Conservation (phyloP, 2,797 vertebrate species). For the Chelon auratus region DNA sequence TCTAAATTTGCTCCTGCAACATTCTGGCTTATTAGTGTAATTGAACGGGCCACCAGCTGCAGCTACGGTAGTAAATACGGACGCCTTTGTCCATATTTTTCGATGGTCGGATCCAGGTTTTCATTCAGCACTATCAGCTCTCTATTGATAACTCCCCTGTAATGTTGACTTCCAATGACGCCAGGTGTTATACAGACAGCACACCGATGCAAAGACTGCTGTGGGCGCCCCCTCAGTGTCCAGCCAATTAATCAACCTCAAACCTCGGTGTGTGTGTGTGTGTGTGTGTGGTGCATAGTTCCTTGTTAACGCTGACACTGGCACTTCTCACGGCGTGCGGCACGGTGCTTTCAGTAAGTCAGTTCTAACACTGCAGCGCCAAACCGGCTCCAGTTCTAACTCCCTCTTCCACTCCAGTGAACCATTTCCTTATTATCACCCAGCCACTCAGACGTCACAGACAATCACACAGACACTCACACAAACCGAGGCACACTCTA, state of each 20-base stretch:
- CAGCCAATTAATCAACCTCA: conserved; percentile 50
- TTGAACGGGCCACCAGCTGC: background rate
- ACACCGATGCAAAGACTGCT: conserved; percentile 30
- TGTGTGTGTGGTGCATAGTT: background rate
- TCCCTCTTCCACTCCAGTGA: conserved; percentile 56
- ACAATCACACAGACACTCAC: conserved; percentile 30
- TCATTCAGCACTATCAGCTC: conserved; percentile 32
- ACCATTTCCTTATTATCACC: conserved; percentile 62
- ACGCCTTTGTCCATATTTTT: conserved; percentile 15
- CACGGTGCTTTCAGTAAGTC: conserved; percentile 47
- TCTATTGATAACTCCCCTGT: conserved; percentile 40
- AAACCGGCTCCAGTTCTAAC: conserved; percentile 44
- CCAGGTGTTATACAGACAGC: conserved; percentile 58
- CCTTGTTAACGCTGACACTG: conserved; percentile 46
- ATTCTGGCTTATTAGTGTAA: background rate
- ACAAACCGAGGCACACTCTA: conserved; percentile 34
- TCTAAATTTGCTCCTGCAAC: background rate
- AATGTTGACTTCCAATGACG: conserved; percentile 57
- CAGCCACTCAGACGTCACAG: conserved; percentile 41
- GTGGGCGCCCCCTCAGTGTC: conserved; percentile 32
- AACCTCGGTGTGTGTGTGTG: conserved; percentile 12
- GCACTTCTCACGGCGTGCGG: conserved; percentile 44
- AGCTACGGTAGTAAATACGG: background rate
- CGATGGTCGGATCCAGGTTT: background rate
- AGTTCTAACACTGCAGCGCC: conserved; percentile 37